Evolutionary conservation across 37 sponge, comb jelly and placozoan genomes (phyloP), one percentile per base, ranked within the genome.

Genomic region (Dysidea cf. avara): DNA sequence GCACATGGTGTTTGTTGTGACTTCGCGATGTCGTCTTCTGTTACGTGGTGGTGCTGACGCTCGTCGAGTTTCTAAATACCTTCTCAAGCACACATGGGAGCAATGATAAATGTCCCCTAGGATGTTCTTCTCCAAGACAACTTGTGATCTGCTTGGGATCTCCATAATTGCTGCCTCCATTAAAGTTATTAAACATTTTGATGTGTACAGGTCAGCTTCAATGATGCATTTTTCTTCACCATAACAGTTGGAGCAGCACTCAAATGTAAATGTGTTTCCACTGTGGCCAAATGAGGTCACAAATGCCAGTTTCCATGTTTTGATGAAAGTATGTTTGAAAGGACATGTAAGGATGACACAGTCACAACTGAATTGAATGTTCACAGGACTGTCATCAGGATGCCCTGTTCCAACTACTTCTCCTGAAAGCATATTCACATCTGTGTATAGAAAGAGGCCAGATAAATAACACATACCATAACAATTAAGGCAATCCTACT

Each of bases 71-170:
- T 43, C 46, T 9, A 43, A 9, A 43, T 12, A 43, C 9, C 46
- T 5, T 43, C 46, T 5, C 46, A 43, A 12, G 32, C 86, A 86
- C n/a, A 74, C 68, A 25, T 86, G 86, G 36, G 43, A 61, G 51
- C 86, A 86, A 69, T 86, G 86, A 52, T 86, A 86, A 28, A 86
- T 79, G 57, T 86, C 86, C 3, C 86, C 86, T 0, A 86, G 76
- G n/a, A 86, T 86, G 69, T 80, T 86, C 47, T 80, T 66, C 37
- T 86, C 86, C 26, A 74, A 74, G 56, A 79, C 81, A 11, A 86
- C 75, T 56, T 86, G 75, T 1, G 53, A 50, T 0, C 75, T 86
- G 60, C 74, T 74, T 16, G 76, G 81, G 40, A 75, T 79, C 48
- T 58, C 78, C 52, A 80, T 48, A 24, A 86, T 86, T 3, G 86